Evolutionary conservation across 1,140 invertebrate species (phyloP).

Genomic region (Acromyrmex echinatior): DNA sequence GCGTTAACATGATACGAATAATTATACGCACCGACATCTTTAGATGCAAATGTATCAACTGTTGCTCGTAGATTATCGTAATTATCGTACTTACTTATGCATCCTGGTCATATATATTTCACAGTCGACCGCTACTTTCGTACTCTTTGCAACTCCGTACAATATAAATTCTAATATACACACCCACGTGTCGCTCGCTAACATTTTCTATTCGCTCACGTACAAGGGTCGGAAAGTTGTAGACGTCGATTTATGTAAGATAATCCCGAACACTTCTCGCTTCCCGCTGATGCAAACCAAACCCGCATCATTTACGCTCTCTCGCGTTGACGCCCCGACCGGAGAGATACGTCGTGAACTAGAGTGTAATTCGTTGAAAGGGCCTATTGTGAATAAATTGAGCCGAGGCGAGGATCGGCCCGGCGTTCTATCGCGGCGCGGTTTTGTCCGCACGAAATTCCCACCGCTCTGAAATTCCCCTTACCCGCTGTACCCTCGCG

Average conservation of each 20-base stretch:
- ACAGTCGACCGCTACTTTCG: background rate
- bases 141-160: background rate
- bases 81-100: background rate
- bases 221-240: background rate
- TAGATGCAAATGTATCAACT: background rate
- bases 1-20: background rate
- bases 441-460: constrained; percentile 74
- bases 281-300: constrained; percentile 17
- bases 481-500: background rate
- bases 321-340: constrained; percentile 75
- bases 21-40: background rate
- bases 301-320: constrained; percentile 78
- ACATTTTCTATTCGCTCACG: constrained; percentile 3
- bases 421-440: constrained; percentile 39
- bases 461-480: constrained; percentile 64
- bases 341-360: constrained; percentile 75
- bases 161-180: constrained; percentile 11
- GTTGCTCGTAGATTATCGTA: background rate
- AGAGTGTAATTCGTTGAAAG: constrained; percentile 83
- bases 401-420: constrained; percentile 77
- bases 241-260: constrained; percentile 49
- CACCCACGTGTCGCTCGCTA: background rate
- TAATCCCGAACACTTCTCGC: constrained; percentile 18
- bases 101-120: background rate
- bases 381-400: constrained; percentile 85